Conservation (phyloP, 2,113 vertebrate genomes). For the Elgaria multicarinata region DNA sequence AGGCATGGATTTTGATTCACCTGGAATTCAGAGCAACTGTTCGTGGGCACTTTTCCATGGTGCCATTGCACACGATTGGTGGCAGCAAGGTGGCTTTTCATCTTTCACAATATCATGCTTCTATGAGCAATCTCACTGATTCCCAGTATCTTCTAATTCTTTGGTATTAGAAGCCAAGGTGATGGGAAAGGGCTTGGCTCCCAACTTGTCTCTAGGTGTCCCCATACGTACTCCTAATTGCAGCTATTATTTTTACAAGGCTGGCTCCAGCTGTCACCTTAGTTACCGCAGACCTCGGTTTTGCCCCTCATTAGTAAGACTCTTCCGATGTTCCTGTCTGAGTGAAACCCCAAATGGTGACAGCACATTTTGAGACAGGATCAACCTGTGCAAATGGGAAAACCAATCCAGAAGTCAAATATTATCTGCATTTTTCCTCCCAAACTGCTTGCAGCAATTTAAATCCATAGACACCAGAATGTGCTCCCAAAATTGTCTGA, state of each 20-base stretch:
- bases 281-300: not conserved
- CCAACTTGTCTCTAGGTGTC: not conserved
- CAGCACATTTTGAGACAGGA: not conserved
- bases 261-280: not conserved
- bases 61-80: not conserved
- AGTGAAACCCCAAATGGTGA: not conserved
- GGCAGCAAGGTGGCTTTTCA: not conserved
- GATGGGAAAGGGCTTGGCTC: not conserved
- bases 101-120: not conserved
- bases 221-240: not conserved
- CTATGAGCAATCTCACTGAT: not conserved
- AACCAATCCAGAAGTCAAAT: not conserved
- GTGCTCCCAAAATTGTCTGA: not conserved
- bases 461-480: not conserved
- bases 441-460: not conserved
- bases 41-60: not conserved
- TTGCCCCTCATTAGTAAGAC: not conserved
- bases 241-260: not conserved
- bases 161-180: not conserved
- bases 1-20: no score
- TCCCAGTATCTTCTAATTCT: not conserved
- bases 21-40: not conserved
- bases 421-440: rapidly evolving
- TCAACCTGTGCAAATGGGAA: not conserved
- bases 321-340: not conserved